Conservation (phyloP, 2,113 vertebrate species). For the Lanius ludovicianus region DNA sequence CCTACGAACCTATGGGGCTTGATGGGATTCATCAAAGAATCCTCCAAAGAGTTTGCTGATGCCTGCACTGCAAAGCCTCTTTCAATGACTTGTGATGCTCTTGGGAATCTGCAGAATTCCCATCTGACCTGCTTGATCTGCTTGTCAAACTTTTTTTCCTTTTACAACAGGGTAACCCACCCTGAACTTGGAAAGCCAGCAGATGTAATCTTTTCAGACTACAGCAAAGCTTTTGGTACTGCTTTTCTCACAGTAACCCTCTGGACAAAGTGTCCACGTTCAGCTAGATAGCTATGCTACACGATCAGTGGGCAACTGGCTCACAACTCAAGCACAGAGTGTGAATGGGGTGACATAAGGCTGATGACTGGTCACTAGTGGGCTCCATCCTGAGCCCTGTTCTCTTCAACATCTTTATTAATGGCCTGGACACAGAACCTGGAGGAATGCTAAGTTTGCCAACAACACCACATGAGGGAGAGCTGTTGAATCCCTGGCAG, state of each 20-base stretch:
- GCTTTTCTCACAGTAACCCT: background rate
- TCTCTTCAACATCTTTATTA: background rate
- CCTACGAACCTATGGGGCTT: background rate
- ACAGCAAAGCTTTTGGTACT: background rate
- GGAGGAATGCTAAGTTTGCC: background rate
- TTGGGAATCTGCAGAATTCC: background rate
- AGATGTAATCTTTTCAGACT: background rate
- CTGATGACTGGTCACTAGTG: fast-evolving
- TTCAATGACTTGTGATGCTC: background rate
- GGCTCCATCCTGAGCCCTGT: background rate
- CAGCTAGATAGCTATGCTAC: background rate
- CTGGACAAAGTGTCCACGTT: background rate
- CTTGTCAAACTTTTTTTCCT: background rate
- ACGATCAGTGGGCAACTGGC: fast-evolving
- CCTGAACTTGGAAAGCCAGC: background rate
- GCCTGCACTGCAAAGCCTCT: background rate
- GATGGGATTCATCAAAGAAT: background rate
- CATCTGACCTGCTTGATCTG: background rate
- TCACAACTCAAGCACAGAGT: background rate
- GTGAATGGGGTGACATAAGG: background rate
- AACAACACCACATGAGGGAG: background rate
- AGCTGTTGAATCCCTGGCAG: fast-evolving
- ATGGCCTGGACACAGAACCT: background rate
- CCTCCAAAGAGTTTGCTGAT: background rate
- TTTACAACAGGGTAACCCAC: background rate